Base-by-base conservation (phyloP, 30 jellyfish, hydroid and myxozoan genomes). In the Hydractinia echinata region DNA sequence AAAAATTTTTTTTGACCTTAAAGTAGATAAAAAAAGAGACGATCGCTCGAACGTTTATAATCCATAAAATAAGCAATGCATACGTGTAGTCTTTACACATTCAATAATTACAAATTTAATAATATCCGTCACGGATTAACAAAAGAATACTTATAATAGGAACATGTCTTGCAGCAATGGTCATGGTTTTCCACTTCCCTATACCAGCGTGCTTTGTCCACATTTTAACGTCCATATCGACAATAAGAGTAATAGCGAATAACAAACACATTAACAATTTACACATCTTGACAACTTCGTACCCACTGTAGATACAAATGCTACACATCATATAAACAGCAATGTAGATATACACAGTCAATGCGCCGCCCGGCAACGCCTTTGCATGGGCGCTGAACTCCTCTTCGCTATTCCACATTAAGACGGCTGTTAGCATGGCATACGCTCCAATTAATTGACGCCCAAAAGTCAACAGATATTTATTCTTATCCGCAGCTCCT, bases 391-490 rank as follows among this genome's bases (percentile, higher is more conserved):
- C 83, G 51, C 70, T 79, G 51, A 93, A 69, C 67, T 93, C 99
- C 30, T 55, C 77, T 2, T 86, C 81, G 70, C 96, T 87, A 83
- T 93, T 87, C 99, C 99, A 93, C 5, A 84, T 54, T 4, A 93
- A 69, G 14, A 83, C 96, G 7, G 95, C 96, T 52, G 83, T 66
- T 5, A 93, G 73, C 76, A 93, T 82, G 54, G 99, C 74, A 72
- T 82, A 89, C 7, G 83, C 94, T 44, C 99, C 99, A 53, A 93
- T 84, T 48, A 93, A 18, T 82, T 88, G 96, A 8, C 81, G 53
- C n/a, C 99, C 99, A 61, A 78, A 79, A 67, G 85, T 82, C 15
- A 88, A 68, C 55, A 93, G 89, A 44, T 88, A 51, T 9, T 73
- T 58, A 72, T 74, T 88, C 49, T 81, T 83, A 51, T 72, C 84